phyloP scores from a whole-genome alignment of 2,113 vertebrate species.

The Anarrhichthys ocellatus region DNA sequence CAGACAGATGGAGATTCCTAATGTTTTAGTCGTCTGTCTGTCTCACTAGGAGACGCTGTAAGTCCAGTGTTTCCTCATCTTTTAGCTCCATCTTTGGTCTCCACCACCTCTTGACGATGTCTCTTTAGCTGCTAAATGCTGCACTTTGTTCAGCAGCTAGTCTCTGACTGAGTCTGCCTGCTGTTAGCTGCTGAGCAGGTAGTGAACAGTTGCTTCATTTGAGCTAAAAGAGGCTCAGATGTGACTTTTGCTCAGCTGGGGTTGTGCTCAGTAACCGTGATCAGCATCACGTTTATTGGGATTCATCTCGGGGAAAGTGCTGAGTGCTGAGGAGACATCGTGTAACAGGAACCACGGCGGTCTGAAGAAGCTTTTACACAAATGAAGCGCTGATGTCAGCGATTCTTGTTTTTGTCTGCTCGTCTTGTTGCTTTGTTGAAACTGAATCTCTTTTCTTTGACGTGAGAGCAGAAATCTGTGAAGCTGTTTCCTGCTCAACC shows the following conservation, averaged over 20 bases:
- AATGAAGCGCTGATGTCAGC: constrained; percentile 19
- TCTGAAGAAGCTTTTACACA: background rate
- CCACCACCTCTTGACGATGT: background rate
- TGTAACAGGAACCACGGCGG: constrained; percentile 12
- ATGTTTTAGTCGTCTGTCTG: no score
- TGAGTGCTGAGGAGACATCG: background rate
- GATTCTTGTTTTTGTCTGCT: constrained; percentile 14
- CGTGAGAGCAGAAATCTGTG: background rate
- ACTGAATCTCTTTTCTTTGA: constrained; percentile 6
- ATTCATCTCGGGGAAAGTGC: background rate
- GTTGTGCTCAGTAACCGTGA: background rate
- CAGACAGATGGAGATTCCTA: no score
- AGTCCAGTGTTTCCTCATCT: background rate
- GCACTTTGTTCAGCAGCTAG: background rate
- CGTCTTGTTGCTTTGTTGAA: background rate
- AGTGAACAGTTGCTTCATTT: background rate
- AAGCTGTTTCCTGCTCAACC: background rate
- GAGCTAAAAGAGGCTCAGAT: background rate
- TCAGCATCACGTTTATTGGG: background rate
- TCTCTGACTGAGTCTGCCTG: no score
- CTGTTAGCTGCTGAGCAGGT: background rate
- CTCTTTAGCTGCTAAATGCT: background rate
- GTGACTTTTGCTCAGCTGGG: background rate
- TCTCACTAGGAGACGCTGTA: no score
- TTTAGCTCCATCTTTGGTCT: background rate